Conservation (phyloP, 2,113 vertebrate genomes). For the Seriola aureovittata region DNA sequence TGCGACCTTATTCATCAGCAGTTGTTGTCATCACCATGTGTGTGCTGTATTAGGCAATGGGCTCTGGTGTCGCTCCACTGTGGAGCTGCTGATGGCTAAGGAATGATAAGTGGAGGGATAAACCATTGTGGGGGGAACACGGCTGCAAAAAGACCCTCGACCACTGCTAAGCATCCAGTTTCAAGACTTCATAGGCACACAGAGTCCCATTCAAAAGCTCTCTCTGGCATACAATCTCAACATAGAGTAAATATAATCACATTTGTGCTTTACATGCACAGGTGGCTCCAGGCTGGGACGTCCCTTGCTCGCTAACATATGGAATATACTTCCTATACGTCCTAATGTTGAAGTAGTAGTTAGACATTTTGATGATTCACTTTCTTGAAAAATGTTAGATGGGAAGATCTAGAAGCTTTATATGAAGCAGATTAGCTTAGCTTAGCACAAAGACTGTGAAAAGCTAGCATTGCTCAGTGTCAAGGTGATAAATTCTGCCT, state of each 20-base stretch:
- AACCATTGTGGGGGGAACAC: constrained; percentile 64
- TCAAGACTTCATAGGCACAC: constrained; percentile 57
- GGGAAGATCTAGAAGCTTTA: no score
- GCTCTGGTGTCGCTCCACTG: constrained; percentile 67
- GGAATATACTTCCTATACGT: neutral
- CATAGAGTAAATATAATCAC: neutral
- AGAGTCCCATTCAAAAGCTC: constrained; percentile 50
- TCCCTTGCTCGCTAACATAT: neutral
- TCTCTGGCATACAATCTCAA: constrained; percentile 8
- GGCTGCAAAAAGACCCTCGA: constrained; percentile 30
- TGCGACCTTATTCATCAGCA: constrained; percentile 47
- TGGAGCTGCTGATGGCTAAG: constrained; percentile 68
- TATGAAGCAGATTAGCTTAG: no score
- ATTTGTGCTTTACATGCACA: constrained; percentile 36
- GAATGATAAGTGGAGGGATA: constrained; percentile 78
- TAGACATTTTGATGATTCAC: neutral
- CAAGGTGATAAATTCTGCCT: no score
- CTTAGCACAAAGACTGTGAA: no score
- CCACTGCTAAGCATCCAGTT: constrained; percentile 65
- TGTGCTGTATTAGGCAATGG: constrained; percentile 58
- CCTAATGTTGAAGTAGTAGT: neutral
- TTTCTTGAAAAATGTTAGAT: neutral
- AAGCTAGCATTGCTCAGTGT: no score
- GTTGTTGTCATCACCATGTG: constrained; percentile 67
- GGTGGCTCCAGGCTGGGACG: constrained; percentile 34